Percentiles rank a stretch among this genome's conserved stretches.
Evolutionary conservation across 1,140 invertebrate species (phyloP).

Genomic region (Zophobas atratus): DNA sequence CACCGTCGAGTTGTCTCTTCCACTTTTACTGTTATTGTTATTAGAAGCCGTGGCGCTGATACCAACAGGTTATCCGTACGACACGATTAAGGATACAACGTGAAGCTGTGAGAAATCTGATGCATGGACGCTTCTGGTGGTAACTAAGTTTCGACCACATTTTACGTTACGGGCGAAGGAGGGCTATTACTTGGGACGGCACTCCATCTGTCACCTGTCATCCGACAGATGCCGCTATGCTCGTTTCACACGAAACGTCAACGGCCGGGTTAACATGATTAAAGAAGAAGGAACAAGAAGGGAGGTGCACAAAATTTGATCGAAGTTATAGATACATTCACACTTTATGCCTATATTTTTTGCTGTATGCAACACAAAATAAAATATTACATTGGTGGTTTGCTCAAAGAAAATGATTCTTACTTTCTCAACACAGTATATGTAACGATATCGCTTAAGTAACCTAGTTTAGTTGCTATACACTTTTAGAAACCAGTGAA

Average conservation of each 20-base stretch:
- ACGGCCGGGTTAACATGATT: constrained; percentile 24
- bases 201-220: constrained; percentile 58
- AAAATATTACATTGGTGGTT: no score
- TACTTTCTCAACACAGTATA: no score
- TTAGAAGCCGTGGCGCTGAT: constrained; percentile 9
- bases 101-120: constrained; percentile 28
- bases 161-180: constrained; percentile 49
- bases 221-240: constrained; percentile 48
- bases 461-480: no score
- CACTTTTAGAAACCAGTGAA: no score
- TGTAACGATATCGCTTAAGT: no score
- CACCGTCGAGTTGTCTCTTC: constrained; percentile 1
- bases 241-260: constrained; percentile 4
- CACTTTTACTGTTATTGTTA: constrained; percentile 14
- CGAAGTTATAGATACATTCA: no score
- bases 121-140: constrained; percentile 49
- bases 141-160: constrained; percentile 56
- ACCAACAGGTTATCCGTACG: constrained; percentile 1
- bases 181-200: constrained; percentile 54
- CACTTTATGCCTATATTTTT: no score
- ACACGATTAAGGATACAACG: neutral
- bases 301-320: no score
- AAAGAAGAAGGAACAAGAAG: neutral
- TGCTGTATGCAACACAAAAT: no score
- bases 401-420: no score